phyloP scores from a whole-genome alignment of 2,797 vertebrate genomes.

The Caiman crocodilus region DNA sequence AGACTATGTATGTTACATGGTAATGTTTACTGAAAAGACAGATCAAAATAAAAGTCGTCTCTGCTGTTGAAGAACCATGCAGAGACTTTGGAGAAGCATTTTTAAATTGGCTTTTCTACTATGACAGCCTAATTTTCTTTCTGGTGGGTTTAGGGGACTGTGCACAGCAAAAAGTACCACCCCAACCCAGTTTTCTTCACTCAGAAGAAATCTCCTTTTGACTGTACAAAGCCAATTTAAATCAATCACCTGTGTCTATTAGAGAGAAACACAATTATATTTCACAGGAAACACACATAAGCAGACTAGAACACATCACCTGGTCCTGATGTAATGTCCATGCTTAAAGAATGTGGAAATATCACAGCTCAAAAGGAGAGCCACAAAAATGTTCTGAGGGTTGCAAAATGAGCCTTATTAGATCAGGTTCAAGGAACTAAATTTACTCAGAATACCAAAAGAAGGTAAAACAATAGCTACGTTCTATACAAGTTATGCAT shows the following conservation, averaged over 20 bases:
- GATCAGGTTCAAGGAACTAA: too few species aligned
- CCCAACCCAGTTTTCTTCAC: conserved; percentile 2
- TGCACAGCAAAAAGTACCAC: background rate
- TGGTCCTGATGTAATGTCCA: too few species aligned
- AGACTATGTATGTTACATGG: rapidly evolving
- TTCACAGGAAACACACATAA: conserved; percentile 41
- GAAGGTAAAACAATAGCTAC: too few species aligned
- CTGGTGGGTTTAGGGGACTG: background rate
- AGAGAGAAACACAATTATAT: conserved; percentile 60
- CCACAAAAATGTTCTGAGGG: too few species aligned
- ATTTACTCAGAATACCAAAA: too few species aligned
- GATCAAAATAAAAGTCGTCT: background rate
- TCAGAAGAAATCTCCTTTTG: conserved; percentile 14
- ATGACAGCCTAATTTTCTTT: background rate
- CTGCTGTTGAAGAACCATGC: background rate
- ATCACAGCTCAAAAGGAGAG: too few species aligned
- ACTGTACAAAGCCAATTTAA: conserved; percentile 21
- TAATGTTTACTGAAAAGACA: background rate
- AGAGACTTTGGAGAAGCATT: background rate
- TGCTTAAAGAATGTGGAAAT: too few species aligned
- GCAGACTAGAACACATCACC: background rate
- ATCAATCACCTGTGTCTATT: conserved; percentile 29
- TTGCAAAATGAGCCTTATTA: too few species aligned
- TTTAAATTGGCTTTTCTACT: background rate
- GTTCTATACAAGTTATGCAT: too few species aligned